Conservation (phyloP, 2,888 invertebrate genomes). For the Barypeithes pellucidus region DNA sequence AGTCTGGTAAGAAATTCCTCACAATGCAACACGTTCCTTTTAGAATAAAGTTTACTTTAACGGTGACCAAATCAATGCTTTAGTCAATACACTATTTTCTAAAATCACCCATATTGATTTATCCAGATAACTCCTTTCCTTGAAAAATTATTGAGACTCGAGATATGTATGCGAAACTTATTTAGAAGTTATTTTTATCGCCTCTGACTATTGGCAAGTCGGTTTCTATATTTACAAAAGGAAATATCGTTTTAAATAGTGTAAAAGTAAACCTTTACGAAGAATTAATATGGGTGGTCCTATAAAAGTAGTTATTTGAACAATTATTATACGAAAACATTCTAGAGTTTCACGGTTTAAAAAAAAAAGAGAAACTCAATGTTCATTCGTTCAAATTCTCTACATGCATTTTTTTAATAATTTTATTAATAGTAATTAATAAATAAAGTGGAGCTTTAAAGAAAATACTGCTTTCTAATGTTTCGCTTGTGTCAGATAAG, state of each 20-base stretch:
- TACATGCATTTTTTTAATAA: neutral
- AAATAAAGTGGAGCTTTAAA: neutral
- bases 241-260: neutral
- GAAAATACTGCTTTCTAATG: neutral
- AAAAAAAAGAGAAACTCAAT: neutral
- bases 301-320: constrained; percentile 5
- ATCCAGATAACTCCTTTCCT: neutral
- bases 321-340: constrained; percentile 12
- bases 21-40: neutral
- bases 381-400: constrained; percentile 16
- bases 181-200: neutral
- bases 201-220: neutral
- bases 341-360: constrained; percentile 3
- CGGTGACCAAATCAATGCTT: constrained; percentile 6
- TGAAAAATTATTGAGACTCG: no score
- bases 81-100: constrained; percentile 1
- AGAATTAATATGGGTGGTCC: constrained; percentile 6
- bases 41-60: neutral
- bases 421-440: neutral
- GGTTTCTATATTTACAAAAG: neutral
- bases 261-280: neutral
- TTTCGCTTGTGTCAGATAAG: no score
- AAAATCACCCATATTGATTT: neutral
- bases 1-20: no score
- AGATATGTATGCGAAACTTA: neutral